Base-by-base conservation (phyloP, 2,888 invertebrate species). In the Neuroscelio doddi region DNA sequence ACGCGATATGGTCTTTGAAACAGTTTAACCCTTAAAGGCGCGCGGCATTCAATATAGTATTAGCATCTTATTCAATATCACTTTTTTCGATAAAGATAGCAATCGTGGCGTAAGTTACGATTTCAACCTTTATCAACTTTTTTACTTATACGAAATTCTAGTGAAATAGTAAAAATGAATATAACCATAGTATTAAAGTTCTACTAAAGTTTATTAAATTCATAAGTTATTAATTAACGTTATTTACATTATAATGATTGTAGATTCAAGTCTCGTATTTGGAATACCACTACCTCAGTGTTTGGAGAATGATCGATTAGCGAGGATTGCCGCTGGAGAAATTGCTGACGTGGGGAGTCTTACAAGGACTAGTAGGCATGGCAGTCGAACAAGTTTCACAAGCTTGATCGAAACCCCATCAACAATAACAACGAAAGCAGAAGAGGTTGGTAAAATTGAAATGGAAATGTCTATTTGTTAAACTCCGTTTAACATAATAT, bases 251-350 rank as follows among this genome's bases (percentile, higher is more conserved):
- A 3, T 21, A 3, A 21, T 5, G 21, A 21, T 73, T 72, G 34
- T 65, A 80, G 80, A 80, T 15, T 55, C 66, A 1, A 71, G 68
- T 21, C 87, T 92, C 72, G 93, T 95, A 53, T 97, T 97, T 79
- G 96, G 96, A 5, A 91, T 95, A 69, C 91, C 95, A 1, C 85
- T 97, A 70, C 88, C 90, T 49, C 93, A 93, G 80, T 96, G 96
- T 81, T 89, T 96, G 73, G 92, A 93, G 79, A 92, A 94, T 73
- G 96, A 96, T 85, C 85, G 88, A 59, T 77, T 89, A 55, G 83
- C 87, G 17, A 85, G 88, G 70, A 84, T 85, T 29, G 85, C 86
- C 3, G 68, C 79, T 12, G 81, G 80, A 7, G 84, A 80, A 55
- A 71, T 78, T 16, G 63, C 62, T 41, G 84, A 81, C 47, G 79